Evolutionary conservation across 1,140 invertebrate genomes (phyloP), one percentile per base, ranked within the genome.

Genomic region (Melanaphis sacchari): DNA sequence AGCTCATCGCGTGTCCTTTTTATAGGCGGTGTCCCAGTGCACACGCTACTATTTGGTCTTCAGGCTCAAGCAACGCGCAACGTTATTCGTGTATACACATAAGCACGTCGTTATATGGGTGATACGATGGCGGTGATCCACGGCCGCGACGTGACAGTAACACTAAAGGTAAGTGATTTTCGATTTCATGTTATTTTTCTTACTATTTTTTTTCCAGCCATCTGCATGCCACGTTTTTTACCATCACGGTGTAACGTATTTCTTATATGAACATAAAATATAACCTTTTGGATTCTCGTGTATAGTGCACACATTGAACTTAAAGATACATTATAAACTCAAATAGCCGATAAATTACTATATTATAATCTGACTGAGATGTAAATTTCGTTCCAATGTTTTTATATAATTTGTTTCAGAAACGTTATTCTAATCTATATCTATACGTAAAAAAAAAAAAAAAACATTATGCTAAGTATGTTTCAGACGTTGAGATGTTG

Each of bases 91-190:
- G 59, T 66, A 31, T 9, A 36, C 15, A 76, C 21, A 89, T 31
- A 52, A 22, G 6, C 38, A 87, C 24, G 38, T 87, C 2, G 40
- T 21, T 18, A 76, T n/a, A 76, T 76, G n/a, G 59, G 59, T 11
- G 59, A 76, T n/a, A 76, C 31, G 59, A 76, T n/a, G n/a, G n/a
- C 26, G 46, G 46, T 46, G 46, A 87, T 3, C 41, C 31, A 49
- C 49, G 15, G 88, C 49, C 49, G 31, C 8, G 36, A 90, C 88
- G 40, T 90, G 88, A 59, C 88, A 31, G 24, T 15, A 31, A 59
- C 88, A 8, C 88, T 26, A 40, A 90, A 52, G 22, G 87, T 54
- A 54, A 89, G 87, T 89, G 46, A 89, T 89, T 89, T 49, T 36
- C 26, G 54, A 76, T 76, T 76, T 76, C 1, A 1, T 76, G 31